phyloP scores from a whole-genome alignment of 2,888 invertebrate species.

The Euzetes globulus region DNA sequence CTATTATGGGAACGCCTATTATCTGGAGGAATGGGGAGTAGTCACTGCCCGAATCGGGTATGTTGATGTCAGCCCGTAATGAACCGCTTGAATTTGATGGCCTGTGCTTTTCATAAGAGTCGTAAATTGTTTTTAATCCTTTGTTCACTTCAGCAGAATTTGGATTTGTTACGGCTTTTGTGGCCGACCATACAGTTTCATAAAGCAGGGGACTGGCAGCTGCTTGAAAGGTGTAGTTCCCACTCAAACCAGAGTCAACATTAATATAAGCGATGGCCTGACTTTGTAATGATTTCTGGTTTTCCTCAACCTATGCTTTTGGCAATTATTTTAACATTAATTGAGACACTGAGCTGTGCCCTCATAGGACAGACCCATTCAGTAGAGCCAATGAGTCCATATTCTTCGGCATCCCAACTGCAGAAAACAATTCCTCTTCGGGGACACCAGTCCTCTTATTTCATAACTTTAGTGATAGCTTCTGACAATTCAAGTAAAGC shows the following conservation, averaged over 20 bases:
- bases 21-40: slow-evolving; percentile 47
- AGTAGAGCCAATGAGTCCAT: slow-evolving; percentile 50
- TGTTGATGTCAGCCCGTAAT: slow-evolving; percentile 39
- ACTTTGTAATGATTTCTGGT: slow-evolving; percentile 14
- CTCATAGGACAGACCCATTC: slow-evolving; percentile 46
- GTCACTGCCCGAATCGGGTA: slow-evolving; percentile 47
- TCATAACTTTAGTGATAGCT: slow-evolving; percentile 45
- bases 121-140: not conserved
- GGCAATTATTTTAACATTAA: not conserved
- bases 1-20: slow-evolving; percentile 47
- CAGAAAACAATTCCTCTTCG: slow-evolving; percentile 50
- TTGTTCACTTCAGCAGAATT: not conserved
- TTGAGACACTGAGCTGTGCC: no score
- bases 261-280: slow-evolving; percentile 46
- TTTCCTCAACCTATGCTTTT: slow-evolving; percentile 3
- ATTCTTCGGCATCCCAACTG: slow-evolving; percentile 53
- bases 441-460: slow-evolving; percentile 50
- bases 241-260: slow-evolving; percentile 44
- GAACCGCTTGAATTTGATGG: not conserved
- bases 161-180: slow-evolving; percentile 40
- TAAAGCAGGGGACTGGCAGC: slow-evolving; percentile 39
- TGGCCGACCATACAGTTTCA: slow-evolving; percentile 40
- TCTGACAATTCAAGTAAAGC: slow-evolving; percentile 50
- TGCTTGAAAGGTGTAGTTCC: slow-evolving; percentile 37
- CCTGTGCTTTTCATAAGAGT: not conserved